Evolutionary conservation across 2,113 vertebrate genomes (phyloP), one percentile per base, ranked within the genome.

Genomic region (Hystrix brachyura): DNA sequence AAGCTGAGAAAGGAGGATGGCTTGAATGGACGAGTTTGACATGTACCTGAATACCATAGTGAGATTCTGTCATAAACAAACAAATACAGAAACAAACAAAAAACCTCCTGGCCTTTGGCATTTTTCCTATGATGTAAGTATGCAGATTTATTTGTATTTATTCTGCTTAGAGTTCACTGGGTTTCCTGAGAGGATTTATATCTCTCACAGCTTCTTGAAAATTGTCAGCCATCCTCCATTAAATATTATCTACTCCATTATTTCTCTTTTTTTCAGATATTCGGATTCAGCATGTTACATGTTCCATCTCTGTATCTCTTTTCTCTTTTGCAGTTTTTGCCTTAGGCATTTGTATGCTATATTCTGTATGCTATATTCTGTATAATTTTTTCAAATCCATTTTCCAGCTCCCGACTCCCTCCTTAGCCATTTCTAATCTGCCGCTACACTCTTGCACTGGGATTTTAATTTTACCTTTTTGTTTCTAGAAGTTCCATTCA

Each of bases 341-440:
- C 59, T 93, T 84, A 51, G 21, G 13, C 29, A 53, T 76, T 72
- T 90, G 60, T 74, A 43, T 62, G 48, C 25, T 94, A 1, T 7
- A 64, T 82, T 67, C 23, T 83, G 15, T 51, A 48, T 57, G 48
- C 25, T 94, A 1, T 7, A 64, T 82, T 67, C 23, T 83, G 15
- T 51, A 48, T 57, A 27, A 51, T 87, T 90, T 74, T 62, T 93
- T 82, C 59, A 95, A 83, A 67, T 55, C 34, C 25, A 29, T 86
- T 86, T 91, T 95, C 83, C 0, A 29, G 34, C n/a, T 78, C n/a
- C 51, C 67, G 17, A 86, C 81, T 69, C 46, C 53, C 78, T 94
- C 89, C 95, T 94, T 4, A 60, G 46, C 60, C 62, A 60, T 92
- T 96, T 59, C 96, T 78, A 81, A 86, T 90, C 62, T 94, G 78